A percentile compares a stretch with the other conserved stretches of the same genome.
Conservation (phyloP, 92 coral and sea anemone species). For the Zoanthus sansibaricus region DNA sequence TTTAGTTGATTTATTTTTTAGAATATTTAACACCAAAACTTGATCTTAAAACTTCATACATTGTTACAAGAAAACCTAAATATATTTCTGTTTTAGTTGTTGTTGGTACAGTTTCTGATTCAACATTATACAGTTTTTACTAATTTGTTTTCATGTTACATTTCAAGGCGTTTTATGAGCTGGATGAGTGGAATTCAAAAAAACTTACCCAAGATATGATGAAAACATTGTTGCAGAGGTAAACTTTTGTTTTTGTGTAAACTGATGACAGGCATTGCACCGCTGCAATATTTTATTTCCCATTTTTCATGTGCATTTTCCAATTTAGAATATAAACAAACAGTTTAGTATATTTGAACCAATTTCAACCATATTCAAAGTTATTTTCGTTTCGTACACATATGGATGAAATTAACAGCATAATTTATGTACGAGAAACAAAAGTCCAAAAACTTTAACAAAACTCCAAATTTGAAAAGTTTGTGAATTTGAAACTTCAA, state of each 20-base stretch:
- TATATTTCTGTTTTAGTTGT: too few relatives aligned
- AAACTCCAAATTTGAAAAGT: background rate
- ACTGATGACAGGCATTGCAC: background rate
- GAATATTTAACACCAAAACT: too few relatives aligned
- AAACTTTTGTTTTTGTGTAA: background rate
- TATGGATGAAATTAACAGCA: too few relatives aligned
- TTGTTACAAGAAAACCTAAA: too few relatives aligned
- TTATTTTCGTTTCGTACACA: too few relatives aligned
- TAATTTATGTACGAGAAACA: background rate
- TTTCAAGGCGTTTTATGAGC: slow-evolving; percentile 88
- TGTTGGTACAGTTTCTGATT: too few relatives aligned
- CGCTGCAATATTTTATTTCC: background rate
- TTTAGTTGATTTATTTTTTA: too few relatives aligned
- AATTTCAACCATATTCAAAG: too few relatives aligned
- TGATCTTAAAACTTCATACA: too few relatives aligned
- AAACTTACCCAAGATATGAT: slow-evolving; percentile 88
- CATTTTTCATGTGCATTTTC: background rate
- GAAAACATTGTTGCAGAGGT: slow-evolving; percentile 82
- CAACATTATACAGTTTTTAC: too few relatives aligned
- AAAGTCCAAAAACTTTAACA: background rate
- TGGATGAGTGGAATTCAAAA: slow-evolving; percentile 96
- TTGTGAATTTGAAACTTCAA: too few relatives aligned
- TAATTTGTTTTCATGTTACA: background rate
- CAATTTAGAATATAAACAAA: background rate
- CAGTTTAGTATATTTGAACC: too few relatives aligned